Base-by-base conservation (phyloP, 2,113 vertebrate genomes). In the Lichenostomus cassidix region DNA sequence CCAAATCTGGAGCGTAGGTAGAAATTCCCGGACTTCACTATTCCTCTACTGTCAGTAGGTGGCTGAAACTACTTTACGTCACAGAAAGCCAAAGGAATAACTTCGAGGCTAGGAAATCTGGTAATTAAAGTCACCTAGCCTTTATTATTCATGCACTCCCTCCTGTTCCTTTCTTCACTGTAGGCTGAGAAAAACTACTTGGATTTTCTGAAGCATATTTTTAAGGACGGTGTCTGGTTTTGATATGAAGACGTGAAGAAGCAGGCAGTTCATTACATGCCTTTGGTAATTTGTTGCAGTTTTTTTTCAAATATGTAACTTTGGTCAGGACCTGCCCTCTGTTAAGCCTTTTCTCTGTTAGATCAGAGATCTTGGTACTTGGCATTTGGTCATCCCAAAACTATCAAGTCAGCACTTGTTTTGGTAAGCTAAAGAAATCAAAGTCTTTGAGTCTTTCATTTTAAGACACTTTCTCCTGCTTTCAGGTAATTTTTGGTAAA, bases 91-190 rank as follows among this genome's bases (percentile, higher is more conserved):
- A 28, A 35, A 50, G 67, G 75, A 83, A 39, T 15, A 76, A 10
- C 22, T 59, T 64, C 2, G 18, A 27, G 27, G n/a, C 6, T 37
- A 76, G 41, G 56, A 73, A 47, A 11, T 6, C 13, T 23, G 11
- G 5, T 46, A 12, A 44, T 62, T 42, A 19, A 56, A 15, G 27
- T 33, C 16, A 25, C 4, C 21, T 28, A 5, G 2, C 39, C 35
- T 76, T 68, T 17, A 23, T 10, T 0, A 0, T 33, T 79, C 22
- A 13, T 44, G 1, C 35, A 2, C 50, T 65, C 50, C 10, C 20
- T 42, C 18, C 33, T 15, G 4, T 22, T 58, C 22, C 25, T 53
- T 49, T 53, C 22, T 65, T 69, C 55, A 12, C 4, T 83, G 15
- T 37, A 76, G 23, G 0, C 8, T 63, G 25, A n/a, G 25, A 52